Evolutionary conservation across 2,888 invertebrate genomes (phyloP).

Genomic region (Philereme transversata): DNA sequence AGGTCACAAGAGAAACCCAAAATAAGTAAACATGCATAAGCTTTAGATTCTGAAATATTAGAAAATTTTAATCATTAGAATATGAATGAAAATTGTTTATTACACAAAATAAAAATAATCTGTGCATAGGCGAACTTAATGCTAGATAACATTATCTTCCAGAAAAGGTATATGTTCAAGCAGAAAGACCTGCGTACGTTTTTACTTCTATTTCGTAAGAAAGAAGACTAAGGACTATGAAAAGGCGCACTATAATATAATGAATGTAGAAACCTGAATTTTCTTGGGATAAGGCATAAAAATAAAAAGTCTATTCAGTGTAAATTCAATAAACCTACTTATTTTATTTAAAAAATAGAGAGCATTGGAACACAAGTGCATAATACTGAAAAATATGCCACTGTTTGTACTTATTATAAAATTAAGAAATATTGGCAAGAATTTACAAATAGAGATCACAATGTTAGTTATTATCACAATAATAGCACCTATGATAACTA

Average conservation of each 20-base stretch:
- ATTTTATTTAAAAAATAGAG: constrained; percentile 45
- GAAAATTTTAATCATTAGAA: too few species aligned
- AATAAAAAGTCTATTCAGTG: background rate
- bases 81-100: too few species aligned
- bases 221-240: too few species aligned
- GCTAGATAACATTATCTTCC: too few species aligned
- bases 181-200: too few species aligned
- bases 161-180: too few species aligned
- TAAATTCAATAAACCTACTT: constrained; percentile 26
- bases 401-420: constrained; percentile 54
- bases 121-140: too few species aligned
- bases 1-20: background rate
- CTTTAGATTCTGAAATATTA: background rate
- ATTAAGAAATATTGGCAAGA: constrained; percentile 57
- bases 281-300: too few species aligned
- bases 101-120: too few species aligned
- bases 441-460: constrained; percentile 58
- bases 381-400: constrained; percentile 52
- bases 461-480: constrained; percentile 55
- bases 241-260: too few species aligned
- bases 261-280: too few species aligned
- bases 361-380: constrained; percentile 59
- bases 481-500: constrained; percentile 52
- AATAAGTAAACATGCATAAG: background rate
- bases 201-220: too few species aligned